Conservation (phyloP, 2,113 vertebrate species). For the Oophaga pumilio region DNA sequence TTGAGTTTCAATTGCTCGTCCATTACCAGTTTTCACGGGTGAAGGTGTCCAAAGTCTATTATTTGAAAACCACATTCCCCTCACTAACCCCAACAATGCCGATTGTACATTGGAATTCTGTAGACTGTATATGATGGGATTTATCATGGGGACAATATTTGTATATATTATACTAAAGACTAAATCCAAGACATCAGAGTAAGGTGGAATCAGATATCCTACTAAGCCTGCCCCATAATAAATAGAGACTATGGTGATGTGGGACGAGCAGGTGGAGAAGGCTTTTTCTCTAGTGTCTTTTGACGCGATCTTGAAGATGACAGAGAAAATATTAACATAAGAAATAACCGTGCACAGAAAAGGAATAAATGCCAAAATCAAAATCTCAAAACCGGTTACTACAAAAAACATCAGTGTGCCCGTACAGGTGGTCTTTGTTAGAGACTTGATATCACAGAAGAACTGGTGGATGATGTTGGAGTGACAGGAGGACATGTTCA, state of each 20-base stretch:
- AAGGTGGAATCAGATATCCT: conserved; percentile 54
- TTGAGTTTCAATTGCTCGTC: too few species aligned
- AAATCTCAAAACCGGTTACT: conserved; percentile 45
- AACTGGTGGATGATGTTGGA: conserved; percentile 60
- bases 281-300: conserved; percentile 59
- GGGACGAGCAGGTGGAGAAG: conserved; percentile 60
- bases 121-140: conserved; percentile 44
- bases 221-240: conserved; percentile 58
- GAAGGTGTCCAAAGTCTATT: too few species aligned
- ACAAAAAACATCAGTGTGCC: conserved; percentile 46
- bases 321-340: conserved; percentile 53
- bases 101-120: background rate
- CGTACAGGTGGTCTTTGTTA: conserved; percentile 60
- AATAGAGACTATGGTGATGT: conserved; percentile 61
- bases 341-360: conserved; percentile 53
- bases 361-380: conserved; percentile 46
- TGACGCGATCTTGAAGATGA: conserved; percentile 58
- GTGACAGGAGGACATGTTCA: background rate
- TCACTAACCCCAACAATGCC: background rate
- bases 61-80: too few species aligned
- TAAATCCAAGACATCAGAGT: background rate
- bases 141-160: conserved; percentile 32
- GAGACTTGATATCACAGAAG: conserved; percentile 60
- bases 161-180: background rate
- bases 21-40: too few species aligned